These are phyloP conservation scores for Aptenodytes forsteri DNA, from an alignment of 2,113 vertebrate genomes.

Conservation along the genomic window DNA sequence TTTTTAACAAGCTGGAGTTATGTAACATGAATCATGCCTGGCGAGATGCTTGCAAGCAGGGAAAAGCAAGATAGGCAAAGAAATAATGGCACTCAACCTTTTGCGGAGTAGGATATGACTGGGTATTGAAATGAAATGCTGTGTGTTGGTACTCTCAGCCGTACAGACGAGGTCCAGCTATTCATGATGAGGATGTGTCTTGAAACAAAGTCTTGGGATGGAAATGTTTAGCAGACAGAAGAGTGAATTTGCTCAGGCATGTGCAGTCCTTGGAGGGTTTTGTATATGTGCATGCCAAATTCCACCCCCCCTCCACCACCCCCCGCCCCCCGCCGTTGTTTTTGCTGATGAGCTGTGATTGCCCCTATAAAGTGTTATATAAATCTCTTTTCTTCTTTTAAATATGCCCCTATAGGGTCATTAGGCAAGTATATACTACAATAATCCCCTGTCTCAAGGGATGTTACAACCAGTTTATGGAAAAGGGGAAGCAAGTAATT, in stretches of 20 bases:
- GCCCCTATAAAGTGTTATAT: background rate
- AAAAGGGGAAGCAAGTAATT: slow-evolving; percentile 8
- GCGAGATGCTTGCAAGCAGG: background rate
- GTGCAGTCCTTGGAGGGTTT: background rate
- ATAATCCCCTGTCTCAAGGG: slow-evolving; percentile 40
- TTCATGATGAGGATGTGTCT: slow-evolving; percentile 43
- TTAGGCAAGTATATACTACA: background rate
- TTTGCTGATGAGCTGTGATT: slow-evolving; percentile 19
- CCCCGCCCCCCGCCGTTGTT: background rate
- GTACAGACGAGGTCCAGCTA: slow-evolving; percentile 21
- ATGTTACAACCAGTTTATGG: slow-evolving; percentile 38
- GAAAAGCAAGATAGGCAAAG: background rate
- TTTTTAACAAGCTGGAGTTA: slow-evolving; percentile 17
- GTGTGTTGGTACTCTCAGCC: background rate
- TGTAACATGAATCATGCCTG: background rate
- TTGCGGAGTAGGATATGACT: background rate
- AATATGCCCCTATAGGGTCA: background rate
- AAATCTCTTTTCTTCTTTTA: slow-evolving; percentile 28
- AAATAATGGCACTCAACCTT: background rate
- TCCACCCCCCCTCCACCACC: background rate
- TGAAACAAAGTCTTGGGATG: slow-evolving; percentile 1
- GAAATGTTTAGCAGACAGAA: slow-evolving; percentile 9
- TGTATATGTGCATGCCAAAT: background rate
- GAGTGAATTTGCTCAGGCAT: background rate
- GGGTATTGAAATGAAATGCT: slow-evolving; percentile 27